Percentiles rank a stretch among this genome's conserved stretches.
These are phyloP conservation scores for Harpalus rubripes DNA, from an alignment of 2,888 invertebrate species.

Conservation along the genomic window DNA sequence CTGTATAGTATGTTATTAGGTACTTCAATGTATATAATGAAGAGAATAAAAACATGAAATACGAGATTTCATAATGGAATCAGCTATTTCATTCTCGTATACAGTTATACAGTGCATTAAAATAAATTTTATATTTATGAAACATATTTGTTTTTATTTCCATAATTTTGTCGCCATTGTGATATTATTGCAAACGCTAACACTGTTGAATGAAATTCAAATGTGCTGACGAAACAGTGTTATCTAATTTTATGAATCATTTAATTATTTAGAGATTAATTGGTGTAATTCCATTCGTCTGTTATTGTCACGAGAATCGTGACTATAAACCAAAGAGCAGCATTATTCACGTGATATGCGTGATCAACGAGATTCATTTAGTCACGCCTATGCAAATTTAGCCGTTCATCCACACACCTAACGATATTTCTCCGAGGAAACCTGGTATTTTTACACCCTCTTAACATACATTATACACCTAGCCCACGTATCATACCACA, in stretches of 20 bases:
- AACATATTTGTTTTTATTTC: conserved; percentile 14
- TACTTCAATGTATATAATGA: neutral
- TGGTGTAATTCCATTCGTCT: conserved; percentile 44
- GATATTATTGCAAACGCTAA: neutral
- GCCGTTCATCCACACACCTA: conserved; percentile 32
- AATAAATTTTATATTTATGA: conserved; percentile 12
- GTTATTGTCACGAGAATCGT: conserved; percentile 60
- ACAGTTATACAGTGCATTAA: neutral
- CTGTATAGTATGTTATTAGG: conserved; percentile 3
- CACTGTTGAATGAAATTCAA: conserved; percentile 12
- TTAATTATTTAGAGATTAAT: conserved; percentile 58
- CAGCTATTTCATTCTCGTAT: neutral
- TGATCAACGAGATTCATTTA: conserved; percentile 53
- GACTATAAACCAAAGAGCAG: conserved; percentile 46
- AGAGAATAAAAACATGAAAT: neutral
- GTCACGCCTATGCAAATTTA: conserved; percentile 56
- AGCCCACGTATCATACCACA: neutral
- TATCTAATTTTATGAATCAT: conserved; percentile 47
- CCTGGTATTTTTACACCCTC: conserved; percentile 35
- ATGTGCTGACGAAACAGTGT: conserved; percentile 42
- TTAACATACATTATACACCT: conserved; percentile 35
- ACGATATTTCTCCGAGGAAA: conserved; percentile 20
- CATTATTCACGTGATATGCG: conserved; percentile 56
- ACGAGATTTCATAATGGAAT: conserved; percentile 1
- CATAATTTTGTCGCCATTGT: neutral